Percentiles rank a stretch among this genome's conserved stretches.
Conservation (phyloP, 2,888 invertebrate species). For the Fragum sueziense region DNA sequence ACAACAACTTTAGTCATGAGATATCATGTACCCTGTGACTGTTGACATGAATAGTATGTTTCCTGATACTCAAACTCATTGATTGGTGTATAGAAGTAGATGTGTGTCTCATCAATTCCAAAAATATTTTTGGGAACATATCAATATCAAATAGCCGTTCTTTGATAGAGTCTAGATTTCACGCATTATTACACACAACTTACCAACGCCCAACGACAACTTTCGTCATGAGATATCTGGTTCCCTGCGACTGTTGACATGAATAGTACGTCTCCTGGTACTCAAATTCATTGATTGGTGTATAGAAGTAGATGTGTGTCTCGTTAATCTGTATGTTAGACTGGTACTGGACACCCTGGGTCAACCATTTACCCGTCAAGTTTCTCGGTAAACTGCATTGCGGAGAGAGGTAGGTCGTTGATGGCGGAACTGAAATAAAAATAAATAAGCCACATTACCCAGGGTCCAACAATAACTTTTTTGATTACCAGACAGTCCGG, state of each 20-base stretch:
- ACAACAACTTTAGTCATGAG: conserved; percentile 98
- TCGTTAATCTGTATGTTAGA: conserved; percentile 93
- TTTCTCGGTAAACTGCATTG: conserved; percentile 96
- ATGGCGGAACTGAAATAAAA: conserved; percentile 74
- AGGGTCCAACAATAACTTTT: no score
- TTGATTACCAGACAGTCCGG: no score
- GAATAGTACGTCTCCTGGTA: conserved; percentile 93
- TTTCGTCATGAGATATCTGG: conserved; percentile 96
- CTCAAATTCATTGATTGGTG: conserved; percentile 91
- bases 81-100: conserved; percentile 96
- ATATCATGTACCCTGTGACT: conserved; percentile 93
- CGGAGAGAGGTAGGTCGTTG: conserved; percentile 84
- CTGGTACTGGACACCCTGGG: conserved; percentile 95
- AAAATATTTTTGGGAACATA: no score
- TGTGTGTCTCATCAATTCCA: conserved; percentile 98
- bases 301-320: conserved; percentile 97
- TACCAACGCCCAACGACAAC: conserved; percentile 97
- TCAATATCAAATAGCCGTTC: no score
- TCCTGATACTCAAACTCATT: conserved; percentile 88
- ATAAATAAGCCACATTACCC: no score
- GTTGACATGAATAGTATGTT: conserved; percentile 97
- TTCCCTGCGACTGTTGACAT: conserved; percentile 95
- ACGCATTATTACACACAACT: conserved; percentile 92
- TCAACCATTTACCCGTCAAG: conserved; percentile 97
- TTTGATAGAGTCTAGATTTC: conserved; percentile 97